Evolutionary conservation across 2,797 vertebrate species (phyloP).

Genomic region (Craterocephalus amniculus): DNA sequence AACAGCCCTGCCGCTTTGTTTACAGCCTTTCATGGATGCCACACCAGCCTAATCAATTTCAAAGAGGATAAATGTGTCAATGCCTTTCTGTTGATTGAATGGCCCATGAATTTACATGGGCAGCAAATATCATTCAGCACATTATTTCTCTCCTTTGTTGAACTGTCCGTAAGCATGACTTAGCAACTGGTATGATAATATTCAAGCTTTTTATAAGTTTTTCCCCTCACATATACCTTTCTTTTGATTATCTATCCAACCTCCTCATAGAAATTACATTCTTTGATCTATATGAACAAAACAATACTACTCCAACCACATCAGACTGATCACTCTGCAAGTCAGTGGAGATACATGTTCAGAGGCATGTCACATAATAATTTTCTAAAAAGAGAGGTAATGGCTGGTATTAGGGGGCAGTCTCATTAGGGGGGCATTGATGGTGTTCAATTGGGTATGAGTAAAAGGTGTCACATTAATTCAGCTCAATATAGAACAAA

Average conservation of each 20-base stretch:
- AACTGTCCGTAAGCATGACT: slow-evolving; percentile 2
- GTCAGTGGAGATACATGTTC: rapidly evolving
- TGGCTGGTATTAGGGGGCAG: background rate
- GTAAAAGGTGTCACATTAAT: background rate
- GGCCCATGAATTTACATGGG: slow-evolving; percentile 31
- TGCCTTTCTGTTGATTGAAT: slow-evolving; percentile 42
- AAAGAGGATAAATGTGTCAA: slow-evolving; percentile 55
- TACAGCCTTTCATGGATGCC: slow-evolving; percentile 67
- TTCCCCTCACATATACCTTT: background rate
- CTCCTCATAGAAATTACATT: background rate
- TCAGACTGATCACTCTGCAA: background rate
- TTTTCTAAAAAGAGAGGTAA: background rate
- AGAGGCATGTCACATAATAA: background rate
- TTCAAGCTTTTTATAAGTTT: background rate
- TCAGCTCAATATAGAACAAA: background rate
- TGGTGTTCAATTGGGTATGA: background rate
- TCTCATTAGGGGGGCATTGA: background rate
- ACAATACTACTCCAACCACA: background rate
- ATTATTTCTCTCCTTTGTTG: background rate
- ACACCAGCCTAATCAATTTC: slow-evolving; percentile 69
- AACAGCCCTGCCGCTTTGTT: slow-evolving; percentile 68
- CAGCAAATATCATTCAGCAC: slow-evolving; percentile 25
- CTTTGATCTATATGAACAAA: background rate
- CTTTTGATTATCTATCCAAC: background rate
- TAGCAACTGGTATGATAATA: background rate